These are phyloP conservation scores for Enhydra lutris DNA, from an alignment of 2,113 vertebrate genomes.

Conservation along the genomic window DNA sequence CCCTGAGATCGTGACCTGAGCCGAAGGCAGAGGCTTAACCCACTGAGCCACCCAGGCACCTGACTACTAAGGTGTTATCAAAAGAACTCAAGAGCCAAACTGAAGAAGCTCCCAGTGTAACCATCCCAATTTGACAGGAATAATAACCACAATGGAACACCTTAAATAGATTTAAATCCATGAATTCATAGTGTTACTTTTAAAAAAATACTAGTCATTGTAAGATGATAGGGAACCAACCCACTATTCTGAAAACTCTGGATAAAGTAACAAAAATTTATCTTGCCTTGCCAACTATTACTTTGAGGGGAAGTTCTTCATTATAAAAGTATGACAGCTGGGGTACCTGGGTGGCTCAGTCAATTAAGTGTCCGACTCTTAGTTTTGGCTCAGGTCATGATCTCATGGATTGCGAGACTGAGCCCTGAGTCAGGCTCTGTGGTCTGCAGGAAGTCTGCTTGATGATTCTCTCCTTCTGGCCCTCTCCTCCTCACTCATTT, in stretches of 20 bases:
- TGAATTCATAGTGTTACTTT: not conserved
- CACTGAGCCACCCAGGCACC: too few species aligned
- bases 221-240: not conserved
- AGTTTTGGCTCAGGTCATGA: not conserved
- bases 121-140: not conserved
- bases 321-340: not conserved
- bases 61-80: not conserved
- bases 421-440: not conserved
- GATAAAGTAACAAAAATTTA: not conserved
- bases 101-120: not conserved
- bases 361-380: too few species aligned
- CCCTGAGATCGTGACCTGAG: too few species aligned
- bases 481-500: not conserved
- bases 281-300: not conserved
- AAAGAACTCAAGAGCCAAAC: not conserved
- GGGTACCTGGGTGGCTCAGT: too few species aligned
- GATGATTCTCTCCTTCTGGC: not conserved
- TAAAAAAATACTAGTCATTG: not conserved
- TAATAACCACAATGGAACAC: not conserved
- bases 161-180: not conserved
- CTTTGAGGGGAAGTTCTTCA: not conserved
- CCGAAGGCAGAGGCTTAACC: too few species aligned
- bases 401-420: not conserved
- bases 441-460: not conserved
- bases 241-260: not conserved